Evolutionary conservation across 2,888 invertebrate species (phyloP), one percentile per base, ranked within the genome.

Genomic region (Sarcophaga variegata): DNA sequence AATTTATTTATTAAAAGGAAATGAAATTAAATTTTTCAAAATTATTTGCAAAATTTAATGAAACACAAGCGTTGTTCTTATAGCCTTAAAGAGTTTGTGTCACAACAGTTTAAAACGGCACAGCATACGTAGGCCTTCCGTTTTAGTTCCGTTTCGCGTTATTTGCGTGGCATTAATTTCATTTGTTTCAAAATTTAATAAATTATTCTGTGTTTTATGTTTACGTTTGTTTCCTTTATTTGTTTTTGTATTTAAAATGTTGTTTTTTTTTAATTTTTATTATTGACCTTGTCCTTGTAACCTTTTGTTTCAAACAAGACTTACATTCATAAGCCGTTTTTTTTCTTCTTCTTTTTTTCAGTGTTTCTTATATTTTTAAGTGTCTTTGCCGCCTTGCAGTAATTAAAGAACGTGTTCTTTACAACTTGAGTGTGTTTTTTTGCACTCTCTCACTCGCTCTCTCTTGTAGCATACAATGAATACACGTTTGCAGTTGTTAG

Each of bases 271-370:
- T 12, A 59, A 27, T 20, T 47, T 49, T 37, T 37, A 37, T 37
- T 37, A 37, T 37, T 37, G 72, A 71, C 70, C 78, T 83, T 81
- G 86, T 83, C 78, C 81, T 83, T 84, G 86, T 78, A 81, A 87
- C 70, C 81, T 81, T 69, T 82, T 37, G 10, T 37, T 37, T 37
- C 2, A 37, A 37, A 37, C 37, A 37, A 37, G 37, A 37, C 37
- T 37, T 37, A 37, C 37, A 37, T 37, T 37, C 8, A 37, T 37
- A 37, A 37, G 37, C 37, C 37, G 37, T 37, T 37, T 37, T 37
- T 22, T 27, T 27, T 66, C 54, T 70, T 71, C 62, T 66, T 22
- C 20, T 71, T 63, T 17, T 72, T 22, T 72, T 78, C 25, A 60
- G 63, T 22, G 69, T 64, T 76, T 54, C 49, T 54, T 69, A 54